phyloP scores from a whole-genome alignment of 2,797 vertebrate species.

The Hydrocynus forskahlii region DNA sequence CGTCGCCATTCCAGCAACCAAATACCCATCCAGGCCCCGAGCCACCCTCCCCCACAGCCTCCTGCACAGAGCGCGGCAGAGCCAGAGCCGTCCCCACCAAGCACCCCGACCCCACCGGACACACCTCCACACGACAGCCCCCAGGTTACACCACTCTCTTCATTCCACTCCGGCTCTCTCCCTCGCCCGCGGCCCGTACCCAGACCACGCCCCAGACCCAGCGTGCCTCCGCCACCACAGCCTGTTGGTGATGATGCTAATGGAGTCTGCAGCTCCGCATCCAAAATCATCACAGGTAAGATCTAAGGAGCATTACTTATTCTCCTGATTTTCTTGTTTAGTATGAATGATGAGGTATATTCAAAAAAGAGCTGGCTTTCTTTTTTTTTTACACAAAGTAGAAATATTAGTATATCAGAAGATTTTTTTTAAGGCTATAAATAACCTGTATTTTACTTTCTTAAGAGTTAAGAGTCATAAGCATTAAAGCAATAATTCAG shows the following conservation, averaged over 20 bases:
- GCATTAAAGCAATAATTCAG: too few relatives aligned
- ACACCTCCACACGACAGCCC: constrained; percentile 77
- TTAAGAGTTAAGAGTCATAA: too few relatives aligned
- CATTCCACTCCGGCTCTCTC: constrained; percentile 77
- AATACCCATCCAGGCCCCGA: constrained; percentile 86
- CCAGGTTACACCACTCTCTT: constrained; percentile 50
- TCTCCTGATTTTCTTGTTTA: background rate
- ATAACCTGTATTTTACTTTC: too few relatives aligned
- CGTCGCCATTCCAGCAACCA: constrained; percentile 83
- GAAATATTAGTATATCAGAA: too few relatives aligned
- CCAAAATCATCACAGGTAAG: constrained; percentile 91
- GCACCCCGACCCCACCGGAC: constrained; percentile 86
- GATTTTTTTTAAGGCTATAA: background rate
- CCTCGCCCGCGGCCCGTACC: constrained; percentile 88
- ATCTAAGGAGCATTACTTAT: background rate
- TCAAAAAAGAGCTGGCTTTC: background rate
- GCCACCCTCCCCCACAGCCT: constrained; percentile 86
- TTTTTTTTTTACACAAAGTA: too few relatives aligned
- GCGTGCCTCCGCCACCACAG: constrained; percentile 88
- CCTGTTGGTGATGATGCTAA: constrained; percentile 76
- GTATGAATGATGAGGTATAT: background rate
- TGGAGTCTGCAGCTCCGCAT: constrained; percentile 75
- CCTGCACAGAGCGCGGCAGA: constrained; percentile 69
- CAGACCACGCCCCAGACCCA: constrained; percentile 86
- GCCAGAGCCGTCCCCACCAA: constrained; percentile 81